Conservation (phyloP, 1,140 invertebrate genomes). For the Tachypleus tridentatus region DNA sequence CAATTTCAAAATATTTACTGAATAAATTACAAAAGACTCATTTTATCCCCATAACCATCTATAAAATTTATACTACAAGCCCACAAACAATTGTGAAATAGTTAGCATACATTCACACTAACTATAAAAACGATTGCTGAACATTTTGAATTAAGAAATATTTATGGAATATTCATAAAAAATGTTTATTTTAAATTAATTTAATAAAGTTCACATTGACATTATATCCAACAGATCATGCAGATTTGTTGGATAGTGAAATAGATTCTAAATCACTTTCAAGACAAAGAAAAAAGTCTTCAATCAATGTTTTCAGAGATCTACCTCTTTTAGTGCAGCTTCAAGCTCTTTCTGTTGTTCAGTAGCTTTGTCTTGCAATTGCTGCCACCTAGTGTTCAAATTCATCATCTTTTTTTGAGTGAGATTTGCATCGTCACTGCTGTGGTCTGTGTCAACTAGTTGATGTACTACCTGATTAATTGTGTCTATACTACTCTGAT, state of each 20-base stretch:
- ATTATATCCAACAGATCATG: no score
- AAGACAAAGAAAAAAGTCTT: no score
- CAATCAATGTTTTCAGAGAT: neutral
- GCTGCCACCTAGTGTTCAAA: constrained; percentile 77
- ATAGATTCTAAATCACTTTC: no score
- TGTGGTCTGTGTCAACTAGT: constrained; percentile 74
- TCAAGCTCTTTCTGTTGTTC: constrained; percentile 78
- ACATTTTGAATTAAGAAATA: no score
- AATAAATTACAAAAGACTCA: no score
- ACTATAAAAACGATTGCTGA: neutral
- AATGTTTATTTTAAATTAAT: no score
- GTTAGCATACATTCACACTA: neutral
- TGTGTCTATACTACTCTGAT: constrained; percentile 87
- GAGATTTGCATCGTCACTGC: constrained; percentile 68
- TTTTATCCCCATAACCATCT: neutral
- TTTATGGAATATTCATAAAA: no score
- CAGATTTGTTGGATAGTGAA: no score
- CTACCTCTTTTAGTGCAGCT: constrained; percentile 60
- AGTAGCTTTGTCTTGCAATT: constrained; percentile 71
- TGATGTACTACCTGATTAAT: constrained; percentile 79
- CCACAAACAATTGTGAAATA: neutral
- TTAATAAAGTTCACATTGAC: no score
- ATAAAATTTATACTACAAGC: neutral
- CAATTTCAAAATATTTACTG: no score
- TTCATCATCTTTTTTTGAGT: constrained; percentile 79